Percentiles rank a stretch among this genome's conserved stretches.
These are phyloP conservation scores for Buphagus erythrorhynchus DNA, from an alignment of 2,797 vertebrate species.

Conservation along the genomic window DNA sequence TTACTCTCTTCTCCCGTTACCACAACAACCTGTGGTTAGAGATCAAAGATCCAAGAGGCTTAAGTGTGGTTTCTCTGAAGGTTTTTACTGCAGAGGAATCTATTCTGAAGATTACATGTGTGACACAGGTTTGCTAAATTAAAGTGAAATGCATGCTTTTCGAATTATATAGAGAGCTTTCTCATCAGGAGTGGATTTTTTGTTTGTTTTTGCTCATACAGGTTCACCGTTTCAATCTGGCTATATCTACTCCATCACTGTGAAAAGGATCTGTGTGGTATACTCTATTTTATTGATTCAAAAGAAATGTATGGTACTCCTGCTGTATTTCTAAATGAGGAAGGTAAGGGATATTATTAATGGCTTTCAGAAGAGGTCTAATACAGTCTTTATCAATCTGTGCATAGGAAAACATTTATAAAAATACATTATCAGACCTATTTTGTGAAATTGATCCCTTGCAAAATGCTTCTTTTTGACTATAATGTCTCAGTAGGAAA, in stretches of 20 bases:
- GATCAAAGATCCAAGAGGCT: background rate
- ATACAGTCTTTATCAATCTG: background rate
- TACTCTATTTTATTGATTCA: constrained; percentile 87
- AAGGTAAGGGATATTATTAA: constrained; percentile 80
- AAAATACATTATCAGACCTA: background rate
- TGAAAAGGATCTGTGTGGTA: constrained; percentile 79
- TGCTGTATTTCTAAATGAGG: constrained; percentile 85
- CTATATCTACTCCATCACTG: constrained; percentile 89
- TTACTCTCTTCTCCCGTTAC: background rate
- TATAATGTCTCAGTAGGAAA: background rate
- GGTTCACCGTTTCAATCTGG: constrained; percentile 90
- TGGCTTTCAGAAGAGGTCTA: background rate
- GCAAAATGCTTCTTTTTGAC: background rate
- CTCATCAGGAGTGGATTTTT: constrained; percentile 24
- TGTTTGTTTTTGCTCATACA: constrained; percentile 63
- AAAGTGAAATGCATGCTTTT: background rate
- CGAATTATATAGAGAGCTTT: background rate
- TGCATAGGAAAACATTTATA: background rate
- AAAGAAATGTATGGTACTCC: constrained; percentile 81
- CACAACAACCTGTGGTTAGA: background rate
- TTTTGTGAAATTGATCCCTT: background rate
- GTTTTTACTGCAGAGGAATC: background rate
- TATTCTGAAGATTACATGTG: background rate
- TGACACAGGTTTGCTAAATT: background rate
- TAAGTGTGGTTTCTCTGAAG: background rate